Evolutionary conservation across 2,888 invertebrate genomes (phyloP).

Genomic region (Nomada flava): DNA sequence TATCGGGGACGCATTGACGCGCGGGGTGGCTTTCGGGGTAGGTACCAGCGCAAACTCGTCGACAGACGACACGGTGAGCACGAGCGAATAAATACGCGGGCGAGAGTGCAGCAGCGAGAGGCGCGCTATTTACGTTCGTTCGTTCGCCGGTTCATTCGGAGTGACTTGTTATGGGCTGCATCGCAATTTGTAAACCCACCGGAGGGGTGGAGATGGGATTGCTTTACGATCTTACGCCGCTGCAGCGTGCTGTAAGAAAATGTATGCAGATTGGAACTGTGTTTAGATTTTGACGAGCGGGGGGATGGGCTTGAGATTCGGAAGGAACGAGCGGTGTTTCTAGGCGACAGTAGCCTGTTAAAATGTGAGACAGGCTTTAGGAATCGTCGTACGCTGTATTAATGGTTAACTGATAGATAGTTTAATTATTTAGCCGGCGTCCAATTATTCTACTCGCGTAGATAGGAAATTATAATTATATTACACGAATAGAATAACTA

Average conservation of each 20-base stretch:
- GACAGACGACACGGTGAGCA: conserved; percentile 8
- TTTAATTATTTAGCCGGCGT: too few species aligned
- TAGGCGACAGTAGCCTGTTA: neutral
- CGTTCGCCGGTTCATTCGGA: conserved; percentile 17
- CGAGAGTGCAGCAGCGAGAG: conserved; percentile 12
- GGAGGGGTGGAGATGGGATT: conserved; percentile 7
- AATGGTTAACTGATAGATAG: too few species aligned
- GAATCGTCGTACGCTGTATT: too few species aligned
- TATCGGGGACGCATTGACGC: conserved; percentile 24
- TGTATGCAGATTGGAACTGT: conserved; percentile 53
- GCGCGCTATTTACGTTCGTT: conserved; percentile 51
- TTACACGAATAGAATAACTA: too few species aligned
- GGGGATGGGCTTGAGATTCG: neutral
- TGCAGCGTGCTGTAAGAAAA: conserved; percentile 39
- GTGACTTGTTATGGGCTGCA: conserved; percentile 42
- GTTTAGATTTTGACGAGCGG: conserved; percentile 51
- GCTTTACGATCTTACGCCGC: conserved; percentile 37
- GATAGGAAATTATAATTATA: too few species aligned
- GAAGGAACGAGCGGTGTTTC: neutral
- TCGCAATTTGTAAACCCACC: conserved; percentile 55
- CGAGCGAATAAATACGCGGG: conserved; percentile 23
- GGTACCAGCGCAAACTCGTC: conserved; percentile 23
- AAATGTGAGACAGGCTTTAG: too few species aligned
- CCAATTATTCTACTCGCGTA: too few species aligned
- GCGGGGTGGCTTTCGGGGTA: neutral